These are phyloP conservation scores for Sialia sialis DNA, from an alignment of 2,113 vertebrate genomes.

Conservation along the genomic window DNA sequence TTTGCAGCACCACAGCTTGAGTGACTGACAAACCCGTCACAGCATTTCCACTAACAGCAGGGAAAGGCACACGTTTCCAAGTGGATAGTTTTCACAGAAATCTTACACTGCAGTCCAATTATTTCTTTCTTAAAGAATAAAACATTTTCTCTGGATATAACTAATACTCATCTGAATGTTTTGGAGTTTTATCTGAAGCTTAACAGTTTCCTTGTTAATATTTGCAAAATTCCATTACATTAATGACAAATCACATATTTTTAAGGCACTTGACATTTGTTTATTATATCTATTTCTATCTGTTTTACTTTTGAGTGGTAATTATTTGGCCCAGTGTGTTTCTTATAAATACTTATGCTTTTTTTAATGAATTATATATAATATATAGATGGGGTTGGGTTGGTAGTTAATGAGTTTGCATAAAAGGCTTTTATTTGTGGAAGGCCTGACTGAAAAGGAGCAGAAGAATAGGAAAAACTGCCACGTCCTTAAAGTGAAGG, in stretches of 20 bases:
- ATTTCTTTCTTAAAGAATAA: not conserved
- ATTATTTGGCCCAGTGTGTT: not conserved
- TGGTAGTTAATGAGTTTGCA: not conserved
- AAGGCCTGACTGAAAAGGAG: not conserved
- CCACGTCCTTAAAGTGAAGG: not conserved
- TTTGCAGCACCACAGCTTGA: not conserved
- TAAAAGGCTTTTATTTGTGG: not conserved
- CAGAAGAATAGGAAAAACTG: not conserved
- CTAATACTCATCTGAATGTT: not conserved
- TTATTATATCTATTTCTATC: not conserved
- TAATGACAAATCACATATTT: not conserved
- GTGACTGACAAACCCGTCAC: constrained; percentile 32
- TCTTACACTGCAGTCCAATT: not conserved
- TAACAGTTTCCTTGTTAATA: not conserved
- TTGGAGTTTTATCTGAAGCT: not conserved
- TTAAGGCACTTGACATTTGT: not conserved
- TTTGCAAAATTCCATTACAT: not conserved
- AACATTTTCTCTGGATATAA: not conserved
- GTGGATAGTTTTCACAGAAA: not conserved
- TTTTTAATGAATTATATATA: not conserved
- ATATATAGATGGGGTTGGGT: not conserved
- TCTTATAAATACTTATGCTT: not conserved
- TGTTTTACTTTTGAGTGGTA: not conserved
- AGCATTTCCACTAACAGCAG: constrained; percentile 2
- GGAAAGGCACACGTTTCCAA: not conserved